These are phyloP conservation scores for Caenorhabditis angaria DNA, from an alignment of 2,888 invertebrate species.

Conservation along the genomic window DNA sequence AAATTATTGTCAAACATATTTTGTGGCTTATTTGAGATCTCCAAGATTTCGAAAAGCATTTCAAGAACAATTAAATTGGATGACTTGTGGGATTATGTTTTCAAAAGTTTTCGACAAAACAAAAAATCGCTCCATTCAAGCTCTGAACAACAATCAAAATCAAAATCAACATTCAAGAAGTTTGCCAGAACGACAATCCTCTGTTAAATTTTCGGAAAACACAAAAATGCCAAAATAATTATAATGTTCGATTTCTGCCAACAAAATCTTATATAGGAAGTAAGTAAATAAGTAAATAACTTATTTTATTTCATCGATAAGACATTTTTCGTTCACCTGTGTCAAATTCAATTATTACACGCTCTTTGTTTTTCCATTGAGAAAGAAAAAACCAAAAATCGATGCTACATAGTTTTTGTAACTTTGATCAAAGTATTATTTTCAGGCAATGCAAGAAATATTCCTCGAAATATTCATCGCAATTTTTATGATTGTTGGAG, in stretches of 20 bases:
- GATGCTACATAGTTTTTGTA: no score
- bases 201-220: neutral
- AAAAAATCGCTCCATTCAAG: neutral
- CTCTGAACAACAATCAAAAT: neutral
- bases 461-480: constrained; percentile 12
- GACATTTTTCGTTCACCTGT: no score
- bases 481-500: constrained; percentile 19
- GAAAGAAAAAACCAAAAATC: no score
- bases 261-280: neutral
- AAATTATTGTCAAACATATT: neutral
- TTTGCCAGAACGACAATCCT: neutral
- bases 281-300: no score
- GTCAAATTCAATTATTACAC: no score
- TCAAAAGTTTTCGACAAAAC: neutral
- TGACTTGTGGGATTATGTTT: neutral
- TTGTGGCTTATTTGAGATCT: neutral
- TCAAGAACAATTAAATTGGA: neutral
- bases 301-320: neutral
- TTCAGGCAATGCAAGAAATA: neutral
- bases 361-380: no score
- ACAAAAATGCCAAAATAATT: no score
- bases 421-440: no score
- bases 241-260: neutral
- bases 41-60: neutral
- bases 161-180: neutral